Conservation (phyloP, 1,140 invertebrate species). For the Drosophila varians region DNA sequence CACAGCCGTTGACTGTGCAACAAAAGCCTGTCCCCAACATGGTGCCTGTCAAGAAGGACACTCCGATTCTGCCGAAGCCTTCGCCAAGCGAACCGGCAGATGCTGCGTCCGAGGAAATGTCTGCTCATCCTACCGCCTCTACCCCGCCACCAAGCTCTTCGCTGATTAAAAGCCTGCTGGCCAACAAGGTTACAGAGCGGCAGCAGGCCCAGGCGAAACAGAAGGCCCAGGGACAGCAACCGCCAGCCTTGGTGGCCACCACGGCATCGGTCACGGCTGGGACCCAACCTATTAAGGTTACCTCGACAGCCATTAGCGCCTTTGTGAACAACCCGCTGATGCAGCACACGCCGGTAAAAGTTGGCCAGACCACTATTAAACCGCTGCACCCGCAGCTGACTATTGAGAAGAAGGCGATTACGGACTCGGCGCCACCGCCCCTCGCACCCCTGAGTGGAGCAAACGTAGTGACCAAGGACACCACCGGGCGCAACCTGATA, state of each 20-base stretch:
- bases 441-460: conserved; percentile 84
- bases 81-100: not conserved
- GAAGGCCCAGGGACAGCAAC: conserved; percentile 83
- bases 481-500: conserved; percentile 84
- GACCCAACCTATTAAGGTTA: conserved; percentile 71
- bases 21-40: conserved; percentile 21
- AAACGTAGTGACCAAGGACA: conserved; percentile 71
- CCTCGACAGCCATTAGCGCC: conserved; percentile 78
- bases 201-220: conserved; percentile 68
- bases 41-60: conserved; percentile 46
- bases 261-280: conserved; percentile 61
- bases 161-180: conserved; percentile 93
- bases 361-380: conserved; percentile 82
- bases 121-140: not conserved
- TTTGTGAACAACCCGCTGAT: conserved; percentile 84
- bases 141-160: conserved; percentile 83
- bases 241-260: conserved; percentile 84
- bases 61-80: conserved; percentile 18
- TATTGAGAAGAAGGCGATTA: conserved; percentile 68
- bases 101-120: conserved; percentile 19
- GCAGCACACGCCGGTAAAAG: conserved; percentile 81
- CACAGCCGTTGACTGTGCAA: conserved; percentile 85
- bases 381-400: conserved; percentile 70
- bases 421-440: conserved; percentile 84
- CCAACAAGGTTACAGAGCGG: conserved; percentile 90